A percentile compares a stretch with the other conserved stretches of the same genome.
phyloP scores from a whole-genome alignment of 2,888 invertebrate genomes.

The Rhopalosiphum nymphaeae region DNA sequence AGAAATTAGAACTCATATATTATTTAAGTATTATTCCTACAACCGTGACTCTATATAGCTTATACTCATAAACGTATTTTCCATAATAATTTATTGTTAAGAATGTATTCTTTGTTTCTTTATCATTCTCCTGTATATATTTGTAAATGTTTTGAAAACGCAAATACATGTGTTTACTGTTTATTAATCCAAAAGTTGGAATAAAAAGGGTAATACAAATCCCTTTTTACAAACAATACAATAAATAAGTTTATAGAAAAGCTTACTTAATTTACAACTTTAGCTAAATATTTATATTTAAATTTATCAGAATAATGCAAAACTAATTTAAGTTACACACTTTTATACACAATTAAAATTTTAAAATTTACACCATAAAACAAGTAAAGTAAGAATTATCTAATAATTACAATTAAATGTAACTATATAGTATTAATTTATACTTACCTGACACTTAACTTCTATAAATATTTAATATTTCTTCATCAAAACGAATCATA shows the following conservation, averaged over 20 bases:
- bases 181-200: conserved; percentile 29
- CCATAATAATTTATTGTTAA: not conserved
- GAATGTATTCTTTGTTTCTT: not conserved
- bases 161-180: conserved; percentile 23
- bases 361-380: not conserved
- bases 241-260: conserved; percentile 40
- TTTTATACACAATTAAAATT: not conserved
- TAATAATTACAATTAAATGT: conserved; percentile 21
- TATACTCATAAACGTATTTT: not conserved
- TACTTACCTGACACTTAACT: not conserved
- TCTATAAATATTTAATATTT: not conserved
- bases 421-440: not conserved
- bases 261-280: conserved; percentile 38
- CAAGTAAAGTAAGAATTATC: not conserved
- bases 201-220: conserved; percentile 25
- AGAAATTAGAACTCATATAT: not conserved
- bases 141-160: conserved; percentile 31
- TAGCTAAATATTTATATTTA: conserved; percentile 22
- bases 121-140: not conserved
- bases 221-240: conserved; percentile 41
- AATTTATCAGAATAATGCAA: conserved; percentile 32
- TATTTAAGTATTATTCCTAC: not conserved
- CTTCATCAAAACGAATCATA: not conserved
- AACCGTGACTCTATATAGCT: not conserved
- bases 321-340: conserved; percentile 30